phyloP scores from a whole-genome alignment of 2,888 invertebrate species.

The Apamea anceps region DNA sequence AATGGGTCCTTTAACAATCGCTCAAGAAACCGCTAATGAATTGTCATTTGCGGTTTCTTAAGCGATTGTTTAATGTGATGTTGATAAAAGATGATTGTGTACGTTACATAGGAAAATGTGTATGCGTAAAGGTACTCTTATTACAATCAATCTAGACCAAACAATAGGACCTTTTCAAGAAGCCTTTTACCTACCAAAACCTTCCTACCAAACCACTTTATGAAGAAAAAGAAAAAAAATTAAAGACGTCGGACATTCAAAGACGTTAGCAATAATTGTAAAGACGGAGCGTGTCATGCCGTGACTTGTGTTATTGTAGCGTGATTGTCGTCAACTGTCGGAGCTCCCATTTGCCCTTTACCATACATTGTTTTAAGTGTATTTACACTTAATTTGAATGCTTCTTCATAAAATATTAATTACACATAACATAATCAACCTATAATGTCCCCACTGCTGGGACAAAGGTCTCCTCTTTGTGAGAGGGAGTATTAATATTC shows the following conservation, averaged over 20 bases:
- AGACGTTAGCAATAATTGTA: not conserved
- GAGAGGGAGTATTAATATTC: not conserved
- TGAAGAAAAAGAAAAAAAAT: too few relatives aligned
- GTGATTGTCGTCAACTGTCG: slow-evolving; percentile 12
- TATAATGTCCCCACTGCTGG: not conserved
- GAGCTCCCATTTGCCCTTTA: slow-evolving; percentile 6
- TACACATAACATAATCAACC: not conserved
- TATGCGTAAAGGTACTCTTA: not conserved
- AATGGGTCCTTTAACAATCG: slow-evolving; percentile 11
- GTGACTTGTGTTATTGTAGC: slow-evolving; percentile 20
- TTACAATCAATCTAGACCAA: not conserved
- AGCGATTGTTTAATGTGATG: slow-evolving; percentile 5
- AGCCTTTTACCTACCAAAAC: not conserved
- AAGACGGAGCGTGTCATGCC: slow-evolving; percentile 1
- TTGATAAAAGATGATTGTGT: slow-evolving; percentile 4
- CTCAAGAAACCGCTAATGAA: slow-evolving; percentile 17
- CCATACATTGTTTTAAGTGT: slow-evolving; percentile 9
- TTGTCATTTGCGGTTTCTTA: not conserved
- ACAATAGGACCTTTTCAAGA: not conserved
- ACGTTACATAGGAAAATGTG: not conserved
- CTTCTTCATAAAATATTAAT: not conserved
- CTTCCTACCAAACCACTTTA: not conserved
- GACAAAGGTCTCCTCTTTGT: too few relatives aligned
- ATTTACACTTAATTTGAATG: slow-evolving; percentile 2
- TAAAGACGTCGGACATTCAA: not conserved